These are phyloP conservation scores for Gryon sp. DNA, from an alignment of 1,140 invertebrate genomes.

Conservation along the genomic window DNA sequence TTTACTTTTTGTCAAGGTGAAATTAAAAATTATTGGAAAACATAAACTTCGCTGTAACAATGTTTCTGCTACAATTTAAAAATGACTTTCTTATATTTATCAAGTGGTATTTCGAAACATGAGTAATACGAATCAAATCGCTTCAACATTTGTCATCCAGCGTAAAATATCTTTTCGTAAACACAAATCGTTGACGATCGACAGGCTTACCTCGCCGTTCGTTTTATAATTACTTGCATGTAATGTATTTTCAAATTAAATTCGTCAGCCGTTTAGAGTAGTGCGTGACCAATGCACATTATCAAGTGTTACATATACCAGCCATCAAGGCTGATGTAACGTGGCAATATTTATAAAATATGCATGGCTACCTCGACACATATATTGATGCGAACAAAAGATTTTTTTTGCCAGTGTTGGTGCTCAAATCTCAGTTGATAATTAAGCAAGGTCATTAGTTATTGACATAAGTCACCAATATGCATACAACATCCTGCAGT, in stretches of 20 bases:
- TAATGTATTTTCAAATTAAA: conserved; percentile 29
- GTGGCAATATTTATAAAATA: conserved; percentile 62
- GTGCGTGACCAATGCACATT: conserved; percentile 62
- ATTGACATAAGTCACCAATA: conserved; percentile 50
- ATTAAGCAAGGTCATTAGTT: conserved; percentile 61
- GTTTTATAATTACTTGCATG: conserved; percentile 1
- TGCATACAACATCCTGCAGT: conserved; percentile 49
- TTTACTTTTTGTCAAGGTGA: conserved; percentile 44
- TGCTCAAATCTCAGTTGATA: conserved; percentile 62
- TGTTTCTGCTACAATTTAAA: conserved; percentile 9
- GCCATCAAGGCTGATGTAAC: conserved; percentile 57
- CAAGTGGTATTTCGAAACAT: conserved; percentile 6
- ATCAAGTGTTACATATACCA: conserved; percentile 58
- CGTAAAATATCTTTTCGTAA: conserved; percentile 36
- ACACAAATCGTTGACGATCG: conserved; percentile 15
- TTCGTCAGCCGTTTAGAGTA: conserved; percentile 28
- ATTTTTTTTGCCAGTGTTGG: conserved; percentile 34
- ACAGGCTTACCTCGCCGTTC: too few relatives aligned
- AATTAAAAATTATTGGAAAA: conserved; percentile 35
- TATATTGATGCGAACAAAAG: conserved; percentile 59
- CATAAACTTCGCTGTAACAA: conserved; percentile 33
- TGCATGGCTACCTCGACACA: conserved; percentile 66
- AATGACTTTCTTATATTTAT: conserved; percentile 1
- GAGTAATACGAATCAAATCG: conserved; percentile 11
- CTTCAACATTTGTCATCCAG: conserved; percentile 27